Evolutionary conservation across 37 sponge, comb jelly and placozoan species (phyloP), one percentile per base, ranked within the genome.

Genomic region (Diacarnus erythraeanus): DNA sequence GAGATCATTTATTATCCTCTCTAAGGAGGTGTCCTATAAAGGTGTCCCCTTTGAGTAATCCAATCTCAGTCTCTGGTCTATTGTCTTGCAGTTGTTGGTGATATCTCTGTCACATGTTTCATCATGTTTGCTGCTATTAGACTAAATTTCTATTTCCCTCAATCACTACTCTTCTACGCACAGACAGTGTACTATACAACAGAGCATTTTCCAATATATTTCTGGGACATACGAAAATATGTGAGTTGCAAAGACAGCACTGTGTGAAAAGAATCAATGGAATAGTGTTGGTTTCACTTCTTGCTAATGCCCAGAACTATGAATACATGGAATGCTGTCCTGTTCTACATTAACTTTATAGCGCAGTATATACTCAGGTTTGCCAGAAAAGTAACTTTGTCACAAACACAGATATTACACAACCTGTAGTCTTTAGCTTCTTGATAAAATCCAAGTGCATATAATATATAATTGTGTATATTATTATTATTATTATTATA

Each of bases 151-250:
- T 22, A 21, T 22, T 80, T 90, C 42, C 91, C 86, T 18, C 64
- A 81, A 29, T 64, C 80, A 21, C 59, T 90, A 10, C 65, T 90
- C 61, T 90, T 90, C 60, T 90, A 90, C 68, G 72, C 85, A 38
- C 91, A 82, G 74, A 88, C 84, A 4, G 67, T 42, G 37, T 85
- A 68, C 63, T 82, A 69, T 37, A 31, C 77, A 23, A 82, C 91
- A 18, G 78, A 86, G 35, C 81, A 54, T 57, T 77, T 82, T 27
- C 83, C 91, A 3, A 65, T 72, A 17, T 77, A 63, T 8, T 91
- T 82, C 64, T 91, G 87, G 87, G 72, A 69, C 36, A 40, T 72
- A n/a, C 72, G 80, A 66, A 27, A 72, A 73, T 86, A 80, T 65
- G 91, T 91, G 35, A 71, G 43, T 2, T 23, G n/a, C n/a, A n/a